Percentiles rank a stretch among this genome's conserved stretches.
phyloP scores from a whole-genome alignment of 2,888 invertebrate species.

The Acronicta aceris region DNA sequence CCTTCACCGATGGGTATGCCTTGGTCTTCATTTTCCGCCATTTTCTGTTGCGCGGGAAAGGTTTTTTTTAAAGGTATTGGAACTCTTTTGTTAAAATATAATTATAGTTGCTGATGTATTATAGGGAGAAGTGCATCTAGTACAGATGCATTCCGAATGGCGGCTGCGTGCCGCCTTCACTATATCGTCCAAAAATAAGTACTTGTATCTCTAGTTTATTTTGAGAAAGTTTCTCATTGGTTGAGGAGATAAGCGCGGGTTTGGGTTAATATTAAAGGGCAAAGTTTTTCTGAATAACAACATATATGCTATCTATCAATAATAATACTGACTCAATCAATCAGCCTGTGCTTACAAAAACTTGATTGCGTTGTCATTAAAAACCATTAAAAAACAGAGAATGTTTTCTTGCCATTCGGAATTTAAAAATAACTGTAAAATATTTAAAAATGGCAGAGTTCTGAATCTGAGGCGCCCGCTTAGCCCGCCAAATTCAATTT shows the following conservation, averaged over 20 bases:
- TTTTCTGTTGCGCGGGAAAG: conserved; percentile 45
- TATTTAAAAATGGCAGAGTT: not conserved
- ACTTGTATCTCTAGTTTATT: conserved; percentile 29
- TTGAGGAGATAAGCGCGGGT: not conserved
- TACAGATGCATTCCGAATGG: conserved; percentile 16
- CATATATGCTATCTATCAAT: too few species aligned
- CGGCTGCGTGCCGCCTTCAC: conserved; percentile 3
- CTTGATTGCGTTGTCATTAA: too few species aligned
- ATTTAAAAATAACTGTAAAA: not conserved
- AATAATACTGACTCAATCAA: too few species aligned
- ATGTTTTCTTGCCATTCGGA: not conserved
- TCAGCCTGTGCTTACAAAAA: too few species aligned
- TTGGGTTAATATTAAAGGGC: not conserved
- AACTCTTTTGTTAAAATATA: not conserved
- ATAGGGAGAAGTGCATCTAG: conserved; percentile 3
- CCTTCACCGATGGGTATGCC: conserved; percentile 24
- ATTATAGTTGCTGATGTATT: not conserved
- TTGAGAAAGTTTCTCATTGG: conserved; percentile 21
- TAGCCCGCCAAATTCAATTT: too few species aligned
- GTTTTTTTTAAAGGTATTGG: conserved; percentile 8
- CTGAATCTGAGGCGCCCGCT: not conserved
- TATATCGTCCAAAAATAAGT: conserved; percentile 44
- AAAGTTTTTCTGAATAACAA: not conserved
- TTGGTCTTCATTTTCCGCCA: conserved; percentile 46
- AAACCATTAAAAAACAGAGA: not conserved